phyloP scores from a whole-genome alignment of 2,113 vertebrate species.

The Bombycilla garrulus region DNA sequence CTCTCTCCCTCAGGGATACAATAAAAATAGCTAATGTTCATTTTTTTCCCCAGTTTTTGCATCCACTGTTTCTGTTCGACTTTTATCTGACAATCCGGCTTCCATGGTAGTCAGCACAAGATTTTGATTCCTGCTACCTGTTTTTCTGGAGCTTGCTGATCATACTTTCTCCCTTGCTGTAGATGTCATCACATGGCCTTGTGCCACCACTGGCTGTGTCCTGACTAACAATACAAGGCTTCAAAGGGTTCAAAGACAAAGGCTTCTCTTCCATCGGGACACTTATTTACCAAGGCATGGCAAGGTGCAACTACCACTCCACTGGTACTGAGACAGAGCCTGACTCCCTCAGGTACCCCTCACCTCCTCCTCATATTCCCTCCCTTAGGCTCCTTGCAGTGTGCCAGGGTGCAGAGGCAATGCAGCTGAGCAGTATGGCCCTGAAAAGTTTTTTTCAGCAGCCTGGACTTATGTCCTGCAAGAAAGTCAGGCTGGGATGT shows the following conservation, averaged over 20 bases:
- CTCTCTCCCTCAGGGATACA: neutral
- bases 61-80: neutral
- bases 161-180: neutral
- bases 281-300: neutral
- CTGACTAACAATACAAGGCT: neutral
- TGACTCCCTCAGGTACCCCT: neutral
- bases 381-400: neutral
- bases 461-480: neutral
- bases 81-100: neutral
- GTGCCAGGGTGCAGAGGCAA: neutral
- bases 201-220: neutral
- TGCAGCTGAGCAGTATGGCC: neutral
- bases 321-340: neutral
- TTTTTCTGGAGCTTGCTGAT: neutral
- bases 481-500: neutral
- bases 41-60: neutral
- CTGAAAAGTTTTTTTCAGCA: neutral
- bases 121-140: neutral
- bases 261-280: neutral
- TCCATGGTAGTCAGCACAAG: neutral
- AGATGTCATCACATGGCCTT: neutral
- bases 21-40: constrained; percentile 2
- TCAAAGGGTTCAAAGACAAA: neutral
- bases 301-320: fast-evolving
- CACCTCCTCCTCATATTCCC: neutral